Evolutionary conservation across 2,888 invertebrate genomes (phyloP), one percentile per base, ranked within the genome.

Genomic region (Tanytarsus gracilentus): DNA sequence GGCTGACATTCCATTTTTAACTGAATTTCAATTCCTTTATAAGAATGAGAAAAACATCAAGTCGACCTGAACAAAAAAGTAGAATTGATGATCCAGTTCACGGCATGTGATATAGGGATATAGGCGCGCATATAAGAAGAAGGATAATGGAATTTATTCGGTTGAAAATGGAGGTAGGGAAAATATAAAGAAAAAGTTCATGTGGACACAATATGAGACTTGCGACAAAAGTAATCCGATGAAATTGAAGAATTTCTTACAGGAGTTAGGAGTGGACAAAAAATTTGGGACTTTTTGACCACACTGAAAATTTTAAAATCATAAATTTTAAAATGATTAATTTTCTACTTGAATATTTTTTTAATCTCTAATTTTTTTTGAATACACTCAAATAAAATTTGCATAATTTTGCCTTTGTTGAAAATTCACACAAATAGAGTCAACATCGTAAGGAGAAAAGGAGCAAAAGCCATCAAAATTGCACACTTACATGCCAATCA

Each of bases 401-500:
- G n/a, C n/a, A n/a, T n/a, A n/a, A n/a, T n/a, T n/a, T n/a, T n/a
- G n/a, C n/a, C n/a, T n/a, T n/a, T n/a, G n/a, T n/a, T n/a, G n/a
- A n/a, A n/a, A n/a, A n/a, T n/a, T n/a, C n/a, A n/a, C n/a, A n/a
- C n/a, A n/a, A n/a, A n/a, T n/a, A n/a, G n/a, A n/a, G n/a, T n/a
- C n/a, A n/a, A n/a, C n/a, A n/a, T n/a, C n/a, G n/a, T n/a, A n/a
- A n/a, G n/a, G n/a, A n/a, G n/a, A n/a, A n/a, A n/a, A n/a, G n/a
- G n/a, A n/a, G n/a, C n/a, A n/a, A n/a, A n/a, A n/a, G n/a, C n/a
- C n/a, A n/a, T n/a, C n/a, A n/a, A n/a, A n/a, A n/a, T n/a, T 23
- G 48, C 48, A 25, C 27, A 26, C 48, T 40, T 18, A 23, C 39
- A 21, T 33, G 58, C 58, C 58, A 58, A 58, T 58, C 58, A 58